Evolutionary conservation across 37 sponge, comb jelly and placozoan genomes (phyloP), one percentile per base, ranked within the genome.

Genomic region (Chondrilla cf. caribensis): DNA sequence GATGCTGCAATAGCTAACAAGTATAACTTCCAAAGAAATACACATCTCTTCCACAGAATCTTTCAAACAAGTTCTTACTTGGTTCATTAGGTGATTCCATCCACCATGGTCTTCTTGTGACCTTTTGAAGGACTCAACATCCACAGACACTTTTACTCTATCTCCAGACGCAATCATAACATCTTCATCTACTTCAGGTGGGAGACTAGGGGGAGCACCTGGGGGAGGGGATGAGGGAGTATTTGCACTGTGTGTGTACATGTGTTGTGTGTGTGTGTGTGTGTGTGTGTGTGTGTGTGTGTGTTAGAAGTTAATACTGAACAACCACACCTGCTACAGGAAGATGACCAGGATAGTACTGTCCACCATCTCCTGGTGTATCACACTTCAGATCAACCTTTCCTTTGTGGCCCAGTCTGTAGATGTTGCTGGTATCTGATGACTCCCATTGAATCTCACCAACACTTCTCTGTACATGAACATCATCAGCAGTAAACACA

Each of bases 91-190:
- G 31, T 88, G 89, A 78, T 90, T 90, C 93, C 94, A 96, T 38
- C 93, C 97, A 3, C 97, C 97, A 88, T 96, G 97, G n/a, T 89
- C 93, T 21, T 93, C 87, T 83, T 96, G 97, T 82, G 90, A 75
- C 17, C 67, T 77, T 70, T 87, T 90, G 81, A 92, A 87, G 15
- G 89, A 55, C 14, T 96, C 94, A 32, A 84, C 64, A 31, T 93
- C 92, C 78, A 96, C 80, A 40, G 79, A 66, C 25, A 96, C 88
- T 77, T 83, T 60, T 1, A 93, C 94, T 2, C 40, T 54, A 64
- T 93, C 93, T n/a, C 97, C 97, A 24, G 84, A 17, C 38, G 59
- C 55, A 55, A 96, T 54, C 58, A 35, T 58, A 1, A 38, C 59
- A 2, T 58, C 7, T 54, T 60, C 59, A 6, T 26, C 25, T 11